A percentile compares a stretch with the other conserved stretches of the same genome.
Conservation (phyloP, 2,888 invertebrate species). For the Pomacea canaliculata region DNA sequence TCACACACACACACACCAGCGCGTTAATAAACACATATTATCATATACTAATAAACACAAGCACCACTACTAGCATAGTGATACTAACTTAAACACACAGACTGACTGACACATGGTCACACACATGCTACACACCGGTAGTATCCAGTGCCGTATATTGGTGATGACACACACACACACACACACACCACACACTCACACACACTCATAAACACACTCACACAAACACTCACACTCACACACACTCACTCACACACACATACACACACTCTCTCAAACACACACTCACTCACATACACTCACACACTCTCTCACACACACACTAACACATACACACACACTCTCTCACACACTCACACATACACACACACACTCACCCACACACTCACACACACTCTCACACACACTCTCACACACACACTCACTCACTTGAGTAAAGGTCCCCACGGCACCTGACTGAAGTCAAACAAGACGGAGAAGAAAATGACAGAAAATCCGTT, state of each 20-base stretch:
- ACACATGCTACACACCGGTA: too few relatives aligned
- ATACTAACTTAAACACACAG: too few relatives aligned
- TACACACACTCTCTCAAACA: not conserved
- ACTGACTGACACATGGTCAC: too few relatives aligned
- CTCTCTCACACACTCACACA: not conserved
- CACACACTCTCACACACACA: not conserved
- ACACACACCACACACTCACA: not conserved
- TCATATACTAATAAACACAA: too few relatives aligned
- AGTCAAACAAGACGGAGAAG: too few relatives aligned
- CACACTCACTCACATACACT: not conserved
- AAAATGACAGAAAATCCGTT: too few relatives aligned
- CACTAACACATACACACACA: not conserved
- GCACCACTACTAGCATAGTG: too few relatives aligned
- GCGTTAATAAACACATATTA: too few relatives aligned
- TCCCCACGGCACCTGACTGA: too few relatives aligned
- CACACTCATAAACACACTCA: not conserved
- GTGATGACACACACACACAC: not conserved
- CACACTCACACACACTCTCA: not conserved
- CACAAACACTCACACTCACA: constrained; percentile 1
- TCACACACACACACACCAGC: too few relatives aligned
- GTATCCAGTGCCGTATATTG: too few relatives aligned
- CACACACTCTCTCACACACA: not conserved
- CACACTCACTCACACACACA: not conserved
- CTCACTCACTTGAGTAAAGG: too few relatives aligned
- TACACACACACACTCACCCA: not conserved